phyloP scores from a whole-genome alignment of 2,113 vertebrate genomes.

The Oryctolagus cuniculus region DNA sequence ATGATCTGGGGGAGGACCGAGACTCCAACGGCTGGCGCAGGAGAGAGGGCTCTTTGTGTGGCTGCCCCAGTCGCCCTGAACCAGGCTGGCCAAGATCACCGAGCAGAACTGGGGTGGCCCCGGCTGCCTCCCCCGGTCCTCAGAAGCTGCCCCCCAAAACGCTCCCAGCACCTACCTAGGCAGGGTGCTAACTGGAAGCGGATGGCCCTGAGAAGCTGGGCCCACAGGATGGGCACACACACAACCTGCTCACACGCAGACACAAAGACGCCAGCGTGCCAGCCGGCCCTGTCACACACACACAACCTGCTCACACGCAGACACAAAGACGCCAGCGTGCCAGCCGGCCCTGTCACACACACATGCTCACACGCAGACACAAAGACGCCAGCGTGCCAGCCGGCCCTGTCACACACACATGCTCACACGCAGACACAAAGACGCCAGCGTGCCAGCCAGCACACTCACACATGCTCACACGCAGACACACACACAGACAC shows the following conservation, averaged over 20 bases:
- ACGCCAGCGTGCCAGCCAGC: no score
- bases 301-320: no score
- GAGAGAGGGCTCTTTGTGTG: conserved; percentile 79
- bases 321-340: no score
- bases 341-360: no score
- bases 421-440: neutral
- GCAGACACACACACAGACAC: no score
- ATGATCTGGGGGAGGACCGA: conserved; percentile 44
- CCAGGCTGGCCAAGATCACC: conserved; percentile 41
- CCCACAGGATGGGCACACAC: conserved; percentile 18
- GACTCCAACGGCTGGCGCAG: conserved; percentile 6
- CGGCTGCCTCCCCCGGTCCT: conserved; percentile 60
- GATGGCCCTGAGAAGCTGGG: conserved; percentile 60
- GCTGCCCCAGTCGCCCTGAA: neutral
- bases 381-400: no score
- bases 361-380: no score
- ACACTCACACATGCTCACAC: neutral
- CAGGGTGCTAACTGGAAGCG: conserved; percentile 80
- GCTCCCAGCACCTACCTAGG: conserved; percentile 23
- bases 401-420: neutral
- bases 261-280: no score
- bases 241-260: neutral
- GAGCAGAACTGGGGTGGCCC: conserved; percentile 61
- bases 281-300: neutral
- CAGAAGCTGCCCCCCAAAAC: conserved; percentile 58